Evolutionary conservation across 2,113 vertebrate species (phyloP).

Genomic region (Prinia subflava): DNA sequence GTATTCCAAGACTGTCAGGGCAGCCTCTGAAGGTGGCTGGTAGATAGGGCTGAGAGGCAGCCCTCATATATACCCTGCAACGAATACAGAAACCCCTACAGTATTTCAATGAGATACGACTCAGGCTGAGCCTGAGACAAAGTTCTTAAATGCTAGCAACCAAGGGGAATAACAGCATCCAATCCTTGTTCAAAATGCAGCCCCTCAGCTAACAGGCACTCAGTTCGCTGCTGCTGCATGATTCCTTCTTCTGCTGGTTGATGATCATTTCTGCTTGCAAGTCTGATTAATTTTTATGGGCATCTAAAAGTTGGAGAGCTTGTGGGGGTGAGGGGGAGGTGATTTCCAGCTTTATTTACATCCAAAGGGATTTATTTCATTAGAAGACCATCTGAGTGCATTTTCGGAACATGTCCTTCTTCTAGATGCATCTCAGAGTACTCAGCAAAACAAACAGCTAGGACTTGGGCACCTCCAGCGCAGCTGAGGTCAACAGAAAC

Average conservation of each 20-base stretch:
- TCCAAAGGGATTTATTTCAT: neutral
- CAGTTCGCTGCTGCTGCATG: neutral
- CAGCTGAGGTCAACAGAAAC: neutral
- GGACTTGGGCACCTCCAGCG: neutral
- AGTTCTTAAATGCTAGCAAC: neutral
- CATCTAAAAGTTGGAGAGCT: neutral
- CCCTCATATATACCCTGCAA: neutral
- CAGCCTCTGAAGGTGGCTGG: neutral
- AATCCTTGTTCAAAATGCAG: neutral
- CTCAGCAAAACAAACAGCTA: neutral
- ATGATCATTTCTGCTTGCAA: neutral
- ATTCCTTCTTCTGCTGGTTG: neutral
- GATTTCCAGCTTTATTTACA: neutral
- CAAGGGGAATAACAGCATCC: neutral
- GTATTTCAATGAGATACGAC: neutral
- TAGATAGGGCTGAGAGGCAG: neutral
- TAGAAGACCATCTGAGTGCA: neutral
- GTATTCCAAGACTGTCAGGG: neutral
- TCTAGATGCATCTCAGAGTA: neutral
- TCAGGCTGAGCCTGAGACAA: neutral
- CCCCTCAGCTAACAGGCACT: neutral
- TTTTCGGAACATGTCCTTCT: neutral
- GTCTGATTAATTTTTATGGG: neutral
- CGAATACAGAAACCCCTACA: neutral
- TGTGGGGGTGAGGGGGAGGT: rapidly evolving